Evolutionary conservation across 2,797 vertebrate species (phyloP).

Genomic region (Leucoraja ocellata): DNA sequence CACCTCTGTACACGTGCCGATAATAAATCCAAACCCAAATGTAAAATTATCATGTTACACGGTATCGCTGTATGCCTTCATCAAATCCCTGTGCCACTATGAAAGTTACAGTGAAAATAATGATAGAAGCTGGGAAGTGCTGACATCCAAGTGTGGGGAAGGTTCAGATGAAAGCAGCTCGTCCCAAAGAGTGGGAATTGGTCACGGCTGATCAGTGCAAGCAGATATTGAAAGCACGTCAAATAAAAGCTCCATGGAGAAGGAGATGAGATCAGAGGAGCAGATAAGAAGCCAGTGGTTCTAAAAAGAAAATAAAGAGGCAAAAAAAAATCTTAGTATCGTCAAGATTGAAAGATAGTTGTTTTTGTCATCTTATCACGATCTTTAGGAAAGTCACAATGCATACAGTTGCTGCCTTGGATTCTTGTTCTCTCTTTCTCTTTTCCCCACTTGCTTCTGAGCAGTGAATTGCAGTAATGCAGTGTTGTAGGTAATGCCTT

Average conservation of each 20-base stretch:
- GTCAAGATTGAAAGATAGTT: neutral
- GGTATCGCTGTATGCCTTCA: too few relatives aligned
- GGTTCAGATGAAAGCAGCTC: neutral
- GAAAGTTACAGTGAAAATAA: neutral
- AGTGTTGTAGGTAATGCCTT: too few relatives aligned
- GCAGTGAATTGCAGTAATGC: neutral
- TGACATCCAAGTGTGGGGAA: neutral
- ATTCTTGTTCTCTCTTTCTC: neutral
- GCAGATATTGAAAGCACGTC: neutral
- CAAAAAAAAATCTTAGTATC: neutral
- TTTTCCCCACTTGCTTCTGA: neutral
- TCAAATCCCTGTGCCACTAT: neutral
- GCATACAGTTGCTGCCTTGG: neutral
- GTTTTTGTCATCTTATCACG: neutral
- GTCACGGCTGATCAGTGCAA: neutral
- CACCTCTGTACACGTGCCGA: too few relatives aligned
- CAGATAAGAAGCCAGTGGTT: neutral
- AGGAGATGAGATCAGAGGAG: neutral
- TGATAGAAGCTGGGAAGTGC: neutral
- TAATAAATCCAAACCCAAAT: too few relatives aligned
- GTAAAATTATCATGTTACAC: too few relatives aligned
- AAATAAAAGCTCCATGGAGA: neutral
- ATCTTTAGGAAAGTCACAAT: neutral
- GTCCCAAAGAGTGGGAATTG: neutral
- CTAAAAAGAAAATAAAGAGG: neutral